These are phyloP conservation scores for Pteropus rufus DNA, from an alignment of 2,797 vertebrate species.

Conservation along the genomic window DNA sequence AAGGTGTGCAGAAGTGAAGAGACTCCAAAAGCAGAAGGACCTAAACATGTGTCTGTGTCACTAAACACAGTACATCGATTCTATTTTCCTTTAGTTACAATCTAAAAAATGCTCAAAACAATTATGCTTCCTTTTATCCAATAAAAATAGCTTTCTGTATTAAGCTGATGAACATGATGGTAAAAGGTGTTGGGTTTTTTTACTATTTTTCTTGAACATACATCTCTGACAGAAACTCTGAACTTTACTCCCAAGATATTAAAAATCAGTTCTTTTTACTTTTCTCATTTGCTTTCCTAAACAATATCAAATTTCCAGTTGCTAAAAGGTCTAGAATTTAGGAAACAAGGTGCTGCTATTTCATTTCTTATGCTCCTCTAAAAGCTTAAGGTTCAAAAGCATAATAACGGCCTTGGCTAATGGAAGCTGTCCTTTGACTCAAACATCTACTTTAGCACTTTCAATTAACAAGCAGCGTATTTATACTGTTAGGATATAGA, in stretches of 20 bases:
- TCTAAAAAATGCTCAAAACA: constrained; percentile 73
- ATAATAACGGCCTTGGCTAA: background rate
- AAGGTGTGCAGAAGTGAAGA: constrained; percentile 36
- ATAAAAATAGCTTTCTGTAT: constrained; percentile 76
- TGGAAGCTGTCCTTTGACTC: constrained; percentile 33
- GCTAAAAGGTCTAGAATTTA: background rate
- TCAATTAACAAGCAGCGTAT: background rate
- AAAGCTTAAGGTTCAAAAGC: constrained; percentile 2
- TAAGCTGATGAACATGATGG: constrained; percentile 72
- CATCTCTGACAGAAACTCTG: constrained; percentile 49
- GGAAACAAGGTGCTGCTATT: background rate
- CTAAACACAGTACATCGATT: constrained; percentile 42
- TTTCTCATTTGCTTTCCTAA: constrained; percentile 38
- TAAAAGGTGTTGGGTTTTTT: constrained; percentile 52
- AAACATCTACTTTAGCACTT: constrained; percentile 10
- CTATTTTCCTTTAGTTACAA: constrained; percentile 64
- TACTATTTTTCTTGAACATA: constrained; percentile 65
- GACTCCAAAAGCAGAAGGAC: constrained; percentile 49
- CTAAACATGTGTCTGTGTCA: constrained; percentile 41
- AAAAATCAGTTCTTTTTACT: constrained; percentile 10
- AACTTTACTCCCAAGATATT: constrained; percentile 56
- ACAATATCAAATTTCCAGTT: background rate
- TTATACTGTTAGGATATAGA: background rate
- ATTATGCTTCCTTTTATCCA: constrained; percentile 72
- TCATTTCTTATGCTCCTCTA: background rate